phyloP scores from a whole-genome alignment of 2,888 invertebrate species.

The Rhyacophila evoluta region DNA sequence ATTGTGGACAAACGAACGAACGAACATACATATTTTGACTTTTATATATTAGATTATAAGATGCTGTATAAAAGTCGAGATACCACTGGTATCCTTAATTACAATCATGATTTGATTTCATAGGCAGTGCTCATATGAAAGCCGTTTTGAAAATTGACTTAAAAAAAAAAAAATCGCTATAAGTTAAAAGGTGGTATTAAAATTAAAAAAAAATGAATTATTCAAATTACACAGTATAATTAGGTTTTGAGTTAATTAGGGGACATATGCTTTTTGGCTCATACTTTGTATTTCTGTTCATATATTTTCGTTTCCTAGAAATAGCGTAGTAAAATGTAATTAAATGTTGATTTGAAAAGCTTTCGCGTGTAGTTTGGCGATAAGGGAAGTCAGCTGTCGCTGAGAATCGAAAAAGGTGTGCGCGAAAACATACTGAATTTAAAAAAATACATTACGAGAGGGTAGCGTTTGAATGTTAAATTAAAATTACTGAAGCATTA shows the following conservation, averaged over 20 bases:
- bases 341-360: constrained; percentile 41
- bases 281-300: neutral
- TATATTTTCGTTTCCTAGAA: neutral
- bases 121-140: no score
- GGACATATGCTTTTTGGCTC: neutral
- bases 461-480: neutral
- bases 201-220: no score
- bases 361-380: constrained; percentile 33
- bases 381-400: neutral
- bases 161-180: no score
- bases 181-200: no score
- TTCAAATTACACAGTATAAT: no score
- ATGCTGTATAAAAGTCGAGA: no score
- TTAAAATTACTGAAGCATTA: neutral
- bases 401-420: neutral
- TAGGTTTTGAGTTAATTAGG: neutral
- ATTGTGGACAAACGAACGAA: no score
- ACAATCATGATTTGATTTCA: no score
- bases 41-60: no score
- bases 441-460: neutral
- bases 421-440: neutral
- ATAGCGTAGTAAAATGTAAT: constrained; percentile 15
- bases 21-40: no score
- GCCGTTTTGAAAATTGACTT: no score
- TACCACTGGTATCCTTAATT: no score